A percentile compares a stretch with the other conserved stretches of the same genome.
These are phyloP conservation scores for Sphyrna mokarran DNA, from an alignment of 2,113 vertebrate species.

Conservation along the genomic window DNA sequence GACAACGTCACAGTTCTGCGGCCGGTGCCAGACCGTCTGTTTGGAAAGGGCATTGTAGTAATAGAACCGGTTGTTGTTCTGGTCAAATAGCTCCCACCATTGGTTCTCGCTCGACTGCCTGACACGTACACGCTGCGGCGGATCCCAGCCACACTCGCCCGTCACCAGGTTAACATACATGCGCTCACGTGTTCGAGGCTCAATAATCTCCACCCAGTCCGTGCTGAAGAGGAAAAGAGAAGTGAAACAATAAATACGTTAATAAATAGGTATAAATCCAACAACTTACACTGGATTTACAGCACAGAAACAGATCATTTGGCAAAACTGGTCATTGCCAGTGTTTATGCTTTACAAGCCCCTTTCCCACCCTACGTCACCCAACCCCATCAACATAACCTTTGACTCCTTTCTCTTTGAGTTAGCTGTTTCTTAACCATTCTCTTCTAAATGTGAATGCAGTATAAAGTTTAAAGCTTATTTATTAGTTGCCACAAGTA, in stretches of 20 bases:
- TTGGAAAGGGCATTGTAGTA: constrained; percentile 75
- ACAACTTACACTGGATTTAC: background rate
- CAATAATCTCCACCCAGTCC: constrained; percentile 85
- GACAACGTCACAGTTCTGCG: constrained; percentile 75
- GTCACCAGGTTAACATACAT: constrained; percentile 80
- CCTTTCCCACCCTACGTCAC: background rate
- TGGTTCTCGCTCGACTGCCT: constrained; percentile 77
- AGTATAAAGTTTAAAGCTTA: too few relatives aligned
- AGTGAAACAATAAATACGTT: background rate
- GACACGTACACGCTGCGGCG: constrained; percentile 61
- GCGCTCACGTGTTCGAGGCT: constrained; percentile 74
- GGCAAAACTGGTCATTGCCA: background rate
- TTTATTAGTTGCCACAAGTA: too few relatives aligned
- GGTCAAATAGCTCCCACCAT: constrained; percentile 86
- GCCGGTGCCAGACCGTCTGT: constrained; percentile 80
- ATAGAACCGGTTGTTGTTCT: constrained; percentile 76
- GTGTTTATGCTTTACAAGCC: background rate
- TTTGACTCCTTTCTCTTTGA: background rate
- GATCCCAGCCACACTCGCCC: constrained; percentile 78
- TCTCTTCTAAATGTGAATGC: too few relatives aligned
- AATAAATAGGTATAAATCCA: too few relatives aligned
- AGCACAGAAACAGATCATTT: background rate
- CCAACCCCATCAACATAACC: background rate
- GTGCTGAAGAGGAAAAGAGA: constrained; percentile 53
- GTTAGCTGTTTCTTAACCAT: background rate